Conservation (phyloP, 2,113 vertebrate species). For the Myanophis thanlyinensis region DNA sequence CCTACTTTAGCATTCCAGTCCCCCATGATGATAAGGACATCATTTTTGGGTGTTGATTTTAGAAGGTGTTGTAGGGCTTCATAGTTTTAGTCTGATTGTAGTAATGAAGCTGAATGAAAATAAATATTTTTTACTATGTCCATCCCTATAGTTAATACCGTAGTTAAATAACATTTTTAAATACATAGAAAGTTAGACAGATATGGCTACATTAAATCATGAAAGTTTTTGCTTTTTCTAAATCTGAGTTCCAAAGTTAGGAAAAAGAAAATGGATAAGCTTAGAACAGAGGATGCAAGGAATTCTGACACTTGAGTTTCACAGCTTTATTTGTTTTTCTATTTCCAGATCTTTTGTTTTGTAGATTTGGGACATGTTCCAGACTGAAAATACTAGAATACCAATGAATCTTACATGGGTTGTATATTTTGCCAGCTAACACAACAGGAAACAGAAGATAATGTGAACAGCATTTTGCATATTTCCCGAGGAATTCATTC, state of each 20-base stretch:
- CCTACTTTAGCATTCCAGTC: too few species aligned
- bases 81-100: not conserved
- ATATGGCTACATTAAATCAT: not conserved
- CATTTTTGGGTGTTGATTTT: too few species aligned
- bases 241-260: not conserved
- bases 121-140: not conserved
- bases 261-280: not conserved
- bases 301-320: not conserved
- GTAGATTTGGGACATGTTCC: slow-evolving; percentile 15
- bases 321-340: slow-evolving; percentile 23
- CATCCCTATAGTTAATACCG: not conserved
- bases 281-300: slow-evolving; percentile 8
- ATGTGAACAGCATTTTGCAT: not conserved
- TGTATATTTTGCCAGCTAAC: not conserved
- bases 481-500: not conserved
- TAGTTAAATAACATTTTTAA: not conserved
- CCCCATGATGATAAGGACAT: too few species aligned
- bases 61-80: too few species aligned
- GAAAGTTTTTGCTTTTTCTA: not conserved
- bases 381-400: slow-evolving; percentile 10
- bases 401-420: not conserved
- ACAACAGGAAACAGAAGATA: slow-evolving; percentile 16
- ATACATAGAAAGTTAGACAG: not conserved
- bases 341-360: slow-evolving; percentile 22
- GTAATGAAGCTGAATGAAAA: not conserved